Evolutionary conservation across 2,888 invertebrate genomes (phyloP).

Genomic region (Tiphia femorata): DNA sequence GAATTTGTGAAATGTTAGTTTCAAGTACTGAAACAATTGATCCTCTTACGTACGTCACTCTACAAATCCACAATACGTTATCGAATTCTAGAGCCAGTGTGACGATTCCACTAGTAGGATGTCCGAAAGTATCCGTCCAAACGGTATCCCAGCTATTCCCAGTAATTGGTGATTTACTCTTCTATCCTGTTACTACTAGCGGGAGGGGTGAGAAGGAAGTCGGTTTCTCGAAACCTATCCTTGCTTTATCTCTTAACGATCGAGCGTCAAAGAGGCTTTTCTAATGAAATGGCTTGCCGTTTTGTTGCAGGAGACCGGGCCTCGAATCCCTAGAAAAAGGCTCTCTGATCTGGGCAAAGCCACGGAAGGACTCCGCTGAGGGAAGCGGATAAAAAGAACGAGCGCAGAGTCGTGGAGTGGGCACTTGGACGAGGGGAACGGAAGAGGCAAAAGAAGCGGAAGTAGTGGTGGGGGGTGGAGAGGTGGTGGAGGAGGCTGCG

Average conservation of each 20-base stretch:
- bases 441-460: slow-evolving; percentile 1
- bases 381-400: slow-evolving; percentile 12
- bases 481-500: slow-evolving; percentile 1
- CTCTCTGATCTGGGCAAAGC: slow-evolving; percentile 17
- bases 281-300: slow-evolving; percentile 33
- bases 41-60: too few species aligned
- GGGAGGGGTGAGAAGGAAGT: too few species aligned
- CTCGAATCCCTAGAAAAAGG: slow-evolving; percentile 5
- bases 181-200: too few species aligned
- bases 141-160: too few species aligned
- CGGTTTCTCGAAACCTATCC: slow-evolving; percentile 7
- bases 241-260: slow-evolving; percentile 25
- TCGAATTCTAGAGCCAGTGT: too few species aligned
- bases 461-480: background rate
- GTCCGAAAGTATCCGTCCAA: too few species aligned
- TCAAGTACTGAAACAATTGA: too few species aligned
- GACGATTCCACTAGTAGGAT: too few species aligned
- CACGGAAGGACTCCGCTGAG: slow-evolving; percentile 9
- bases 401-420: background rate
- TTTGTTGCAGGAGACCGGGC: slow-evolving; percentile 41
- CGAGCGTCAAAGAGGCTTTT: slow-evolving; percentile 16
- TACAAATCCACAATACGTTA: too few species aligned
- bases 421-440: background rate
- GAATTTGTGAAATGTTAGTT: too few species aligned
- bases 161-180: too few species aligned